phyloP scores from a whole-genome alignment of 2,113 vertebrate genomes.

The Lontra canadensis region DNA sequence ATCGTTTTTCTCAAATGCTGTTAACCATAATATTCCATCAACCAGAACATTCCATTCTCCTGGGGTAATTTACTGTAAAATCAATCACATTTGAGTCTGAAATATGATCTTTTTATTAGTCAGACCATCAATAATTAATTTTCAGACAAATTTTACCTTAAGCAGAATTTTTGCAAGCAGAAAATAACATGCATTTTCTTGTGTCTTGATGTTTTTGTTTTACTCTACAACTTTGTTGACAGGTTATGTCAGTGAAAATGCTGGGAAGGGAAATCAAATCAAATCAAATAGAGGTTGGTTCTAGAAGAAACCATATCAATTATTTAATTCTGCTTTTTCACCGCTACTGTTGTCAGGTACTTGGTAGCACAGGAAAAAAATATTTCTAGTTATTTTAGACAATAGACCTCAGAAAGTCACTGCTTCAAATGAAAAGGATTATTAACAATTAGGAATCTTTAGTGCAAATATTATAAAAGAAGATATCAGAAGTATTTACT shows the following conservation, averaged over 20 bases:
- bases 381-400: not conserved
- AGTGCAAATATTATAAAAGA: not conserved
- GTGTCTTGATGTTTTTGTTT: not conserved
- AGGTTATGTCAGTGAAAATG: not conserved
- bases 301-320: slow-evolving; percentile 4
- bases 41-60: not conserved
- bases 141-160: slow-evolving; percentile 22
- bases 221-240: not conserved
- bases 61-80: not conserved
- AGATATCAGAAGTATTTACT: not conserved
- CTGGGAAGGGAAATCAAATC: not conserved
- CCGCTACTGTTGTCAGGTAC: not conserved
- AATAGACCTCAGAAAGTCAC: not conserved
- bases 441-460: not conserved
- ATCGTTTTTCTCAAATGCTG: not conserved
- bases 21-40: not conserved
- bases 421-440: not conserved
- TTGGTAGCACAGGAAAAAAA: not conserved
- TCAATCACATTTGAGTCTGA: not conserved
- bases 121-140: slow-evolving; percentile 20
- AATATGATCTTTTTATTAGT: not conserved
- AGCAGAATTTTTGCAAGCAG: not conserved
- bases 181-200: not conserved
- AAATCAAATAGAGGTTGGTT: not conserved
- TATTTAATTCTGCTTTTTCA: slow-evolving; percentile 56